Conservation (phyloP, 2,113 vertebrate genomes). For the Mungos mungo region DNA sequence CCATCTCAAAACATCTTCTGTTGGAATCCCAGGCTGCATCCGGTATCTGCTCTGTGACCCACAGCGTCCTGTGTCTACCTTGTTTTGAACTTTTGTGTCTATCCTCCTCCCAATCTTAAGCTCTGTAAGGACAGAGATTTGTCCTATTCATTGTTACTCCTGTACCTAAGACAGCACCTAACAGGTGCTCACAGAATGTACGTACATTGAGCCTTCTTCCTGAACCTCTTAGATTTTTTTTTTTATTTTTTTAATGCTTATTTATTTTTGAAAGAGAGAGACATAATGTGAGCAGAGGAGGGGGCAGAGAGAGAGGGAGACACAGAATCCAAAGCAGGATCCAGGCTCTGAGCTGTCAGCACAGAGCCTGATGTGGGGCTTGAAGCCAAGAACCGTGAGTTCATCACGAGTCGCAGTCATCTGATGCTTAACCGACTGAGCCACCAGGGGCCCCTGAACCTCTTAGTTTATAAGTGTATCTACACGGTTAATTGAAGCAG, state of each 20-base stretch:
- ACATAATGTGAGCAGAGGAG: too few relatives aligned
- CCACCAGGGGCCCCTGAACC: not conserved
- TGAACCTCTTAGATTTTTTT: not conserved
- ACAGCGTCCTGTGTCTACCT: not conserved
- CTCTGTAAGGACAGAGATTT: not conserved
- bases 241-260: too few relatives aligned
- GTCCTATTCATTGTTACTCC: not conserved
- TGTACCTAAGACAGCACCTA: not conserved
- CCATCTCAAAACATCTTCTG: not conserved
- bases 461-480: not conserved
- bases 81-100: not conserved
- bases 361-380: too few relatives aligned
- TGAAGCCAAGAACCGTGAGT: too few relatives aligned
- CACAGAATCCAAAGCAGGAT: too few relatives aligned
- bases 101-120: not conserved
- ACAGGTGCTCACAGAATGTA: not conserved
- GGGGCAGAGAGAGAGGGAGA: too few relatives aligned
- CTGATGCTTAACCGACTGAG: too few relatives aligned
- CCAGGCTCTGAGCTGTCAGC: too few relatives aligned
- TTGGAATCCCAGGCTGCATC: not conserved
- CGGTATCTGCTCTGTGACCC: not conserved
- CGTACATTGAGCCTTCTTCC: not conserved
- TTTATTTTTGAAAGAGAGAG: too few relatives aligned
- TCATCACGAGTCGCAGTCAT: too few relatives aligned
- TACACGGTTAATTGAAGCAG: not conserved